Evolutionary conservation across 2,888 invertebrate species (phyloP), one percentile per base, ranked within the genome.

Genomic region (Troides helena): DNA sequence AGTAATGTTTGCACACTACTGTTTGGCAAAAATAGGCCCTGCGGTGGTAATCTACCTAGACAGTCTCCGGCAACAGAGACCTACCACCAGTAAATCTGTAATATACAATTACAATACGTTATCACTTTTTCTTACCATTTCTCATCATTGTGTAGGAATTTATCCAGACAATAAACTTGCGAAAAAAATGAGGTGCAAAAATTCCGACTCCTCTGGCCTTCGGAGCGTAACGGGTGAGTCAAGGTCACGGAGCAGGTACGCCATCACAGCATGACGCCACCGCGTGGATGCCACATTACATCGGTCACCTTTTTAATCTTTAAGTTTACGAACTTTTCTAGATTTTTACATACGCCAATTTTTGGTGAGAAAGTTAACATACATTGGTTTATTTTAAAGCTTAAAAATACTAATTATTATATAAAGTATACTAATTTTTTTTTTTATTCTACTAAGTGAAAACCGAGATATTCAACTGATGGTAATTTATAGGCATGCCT

Each of bases 211-310:
- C 70, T 74, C 64, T 72, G 80, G 76, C 80, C 83, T 82, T 81
- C 78, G 72, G 71, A 77, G 79, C 79, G 80, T 79, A 79, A 81
- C 80, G 76, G 75, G 73, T 69, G 73, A 79, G 78, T 80, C 84
- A 85, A 85, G 85, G 86, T 75, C 77, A 79, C 73, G 74, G 69
- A 71, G 50, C 21, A 74, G 74, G 73, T 73, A 21, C 46, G 25
- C 57, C 53, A 53, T 53, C 23, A 58, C 57, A 58, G 56, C 72
- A 71, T 67, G 68, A 74, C 64, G 69, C 61, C 65, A 59, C 62
- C 67, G 68, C 57, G 30, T 64, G 70, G 57, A 68, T 72, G 68
- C 69, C 72, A 74, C 68, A 71, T 75, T 70, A 76, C 71, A 71
- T 73, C 68, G 64, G 69, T 65, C 67, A 62, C 25, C 68, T 61